Evolutionary conservation across 2,797 vertebrate species (phyloP).

Genomic region (Erpetoichthys calabaricus): DNA sequence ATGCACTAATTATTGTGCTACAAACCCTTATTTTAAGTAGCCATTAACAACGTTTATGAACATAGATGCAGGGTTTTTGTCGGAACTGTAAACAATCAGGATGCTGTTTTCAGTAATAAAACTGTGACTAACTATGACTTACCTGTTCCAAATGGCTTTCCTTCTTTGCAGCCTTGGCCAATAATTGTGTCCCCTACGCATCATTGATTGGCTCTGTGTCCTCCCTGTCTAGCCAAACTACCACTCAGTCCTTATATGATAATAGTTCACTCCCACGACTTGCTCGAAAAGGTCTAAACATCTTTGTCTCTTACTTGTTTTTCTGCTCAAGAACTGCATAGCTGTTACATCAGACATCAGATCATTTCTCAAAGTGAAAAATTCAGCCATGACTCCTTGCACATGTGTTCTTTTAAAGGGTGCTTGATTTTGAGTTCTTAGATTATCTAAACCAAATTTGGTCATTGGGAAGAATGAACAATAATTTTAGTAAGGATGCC

Average conservation of each 20-base stretch:
- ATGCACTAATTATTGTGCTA: too few relatives aligned
- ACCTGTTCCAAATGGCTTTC: conserved; percentile 59
- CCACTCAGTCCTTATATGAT: conserved; percentile 64
- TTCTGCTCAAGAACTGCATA: conserved; percentile 57
- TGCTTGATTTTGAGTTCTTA: conserved; percentile 60
- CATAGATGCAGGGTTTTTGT: too few relatives aligned
- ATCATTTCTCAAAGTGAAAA: conserved; percentile 32
- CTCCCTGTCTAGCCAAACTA: conserved; percentile 63
- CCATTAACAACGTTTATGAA: too few relatives aligned
- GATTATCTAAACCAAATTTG: too few relatives aligned
- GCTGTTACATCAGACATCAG: conserved; percentile 54
- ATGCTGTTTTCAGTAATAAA: too few relatives aligned
- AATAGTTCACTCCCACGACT: conserved; percentile 60
- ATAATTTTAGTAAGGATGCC: too few relatives aligned
- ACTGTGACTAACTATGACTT: conserved; percentile 55
- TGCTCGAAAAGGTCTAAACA: conserved; percentile 70
- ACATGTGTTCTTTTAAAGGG: conserved; percentile 64
- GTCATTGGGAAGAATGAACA: too few relatives aligned
- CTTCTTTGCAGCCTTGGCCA: conserved; percentile 63
- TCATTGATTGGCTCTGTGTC: conserved; percentile 66
- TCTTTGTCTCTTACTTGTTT: conserved; percentile 60
- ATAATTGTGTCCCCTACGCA: conserved; percentile 61
- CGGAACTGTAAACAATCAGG: too few relatives aligned
- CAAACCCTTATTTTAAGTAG: too few relatives aligned
- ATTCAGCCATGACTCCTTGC: conserved; percentile 45